Base-by-base conservation (phyloP, 2,797 vertebrate species). In the Syncerus caffer region DNA sequence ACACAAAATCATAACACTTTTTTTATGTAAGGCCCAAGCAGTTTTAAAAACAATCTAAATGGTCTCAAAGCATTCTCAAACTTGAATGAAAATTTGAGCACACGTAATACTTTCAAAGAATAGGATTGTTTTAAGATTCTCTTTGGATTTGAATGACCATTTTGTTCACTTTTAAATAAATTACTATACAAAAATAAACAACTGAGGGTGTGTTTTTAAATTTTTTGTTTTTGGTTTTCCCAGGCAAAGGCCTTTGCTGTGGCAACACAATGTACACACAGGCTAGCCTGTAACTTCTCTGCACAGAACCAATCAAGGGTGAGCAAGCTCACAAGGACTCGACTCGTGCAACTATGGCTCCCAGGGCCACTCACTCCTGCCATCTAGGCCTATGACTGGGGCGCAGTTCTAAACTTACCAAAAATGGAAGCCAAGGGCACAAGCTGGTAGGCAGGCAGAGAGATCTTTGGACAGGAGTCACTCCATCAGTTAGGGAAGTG, bases 161-260 rank as follows among this genome's bases (percentile, higher is more conserved):
- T 94, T 93, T 80, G 14, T 92, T 83, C 67, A 93, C 80, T 96
- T 97, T 78, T 31, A 87, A 95, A 96, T 78, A 93, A 71, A 82
- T 50, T 62, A 79, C 27, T n/a, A 51, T 76, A 58, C 12, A 83
- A 89, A 83, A 97, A 78, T 42, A 45, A 87, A 85, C 34, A 93
- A 31, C 4, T 60, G 17, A 62, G 60, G 13, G 14, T 2, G 11
- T 71, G 21, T 76, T 42, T 7, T 14, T 27, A 4, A 25, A 42
- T 38, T 55, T 38, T 80, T 53, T 45, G 15, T 91, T 91, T 60
- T 83, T 82, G 51, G 13, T 76, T 85, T 94, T 88, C 88, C 51
- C 84, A 90, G 38, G 47, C 79, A 80, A 93, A 92, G 79, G 50
- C 60, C 57, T 96, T 93, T 93, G 80, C n/a, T 62, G 13, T 51